A percentile compares a stretch with the other conserved stretches of the same genome.
Conservation (phyloP, 2,113 vertebrate species). For the Tapirus terrestris region DNA sequence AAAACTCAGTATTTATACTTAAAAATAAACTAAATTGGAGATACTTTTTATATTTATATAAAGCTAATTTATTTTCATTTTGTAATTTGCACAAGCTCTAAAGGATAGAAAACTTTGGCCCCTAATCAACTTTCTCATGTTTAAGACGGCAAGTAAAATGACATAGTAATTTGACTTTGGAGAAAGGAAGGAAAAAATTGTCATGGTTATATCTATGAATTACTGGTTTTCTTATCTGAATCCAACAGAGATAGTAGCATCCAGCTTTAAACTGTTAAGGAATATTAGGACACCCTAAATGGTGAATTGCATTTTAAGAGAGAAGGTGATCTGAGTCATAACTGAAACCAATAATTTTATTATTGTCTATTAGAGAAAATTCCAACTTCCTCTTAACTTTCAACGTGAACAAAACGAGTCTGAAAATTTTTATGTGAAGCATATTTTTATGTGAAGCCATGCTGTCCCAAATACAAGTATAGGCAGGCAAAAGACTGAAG, state of each 20-base stretch:
- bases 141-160: conserved; percentile 21
- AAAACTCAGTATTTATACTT: conserved; percentile 10
- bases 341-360: conserved; percentile 27
- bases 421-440: background rate
- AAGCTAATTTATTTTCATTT: background rate
- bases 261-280: conserved; percentile 28
- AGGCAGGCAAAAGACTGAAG: background rate
- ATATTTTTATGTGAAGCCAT: background rate
- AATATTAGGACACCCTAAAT: conserved; percentile 9
- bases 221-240: conserved; percentile 24
- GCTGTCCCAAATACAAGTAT: background rate
- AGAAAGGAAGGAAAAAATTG: background rate
- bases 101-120: background rate
- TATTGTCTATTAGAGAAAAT: background rate
- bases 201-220: background rate
- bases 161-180: conserved; percentile 14
- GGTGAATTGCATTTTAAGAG: background rate
- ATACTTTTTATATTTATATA: background rate
- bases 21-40: background rate
- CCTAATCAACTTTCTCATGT: background rate
- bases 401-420: background rate
- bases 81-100: background rate
- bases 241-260: background rate
- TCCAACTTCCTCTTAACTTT: background rate
- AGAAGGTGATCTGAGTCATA: conserved; percentile 5